Conservation (phyloP, 2,888 invertebrate species). For the Cryptosula pallasiana region DNA sequence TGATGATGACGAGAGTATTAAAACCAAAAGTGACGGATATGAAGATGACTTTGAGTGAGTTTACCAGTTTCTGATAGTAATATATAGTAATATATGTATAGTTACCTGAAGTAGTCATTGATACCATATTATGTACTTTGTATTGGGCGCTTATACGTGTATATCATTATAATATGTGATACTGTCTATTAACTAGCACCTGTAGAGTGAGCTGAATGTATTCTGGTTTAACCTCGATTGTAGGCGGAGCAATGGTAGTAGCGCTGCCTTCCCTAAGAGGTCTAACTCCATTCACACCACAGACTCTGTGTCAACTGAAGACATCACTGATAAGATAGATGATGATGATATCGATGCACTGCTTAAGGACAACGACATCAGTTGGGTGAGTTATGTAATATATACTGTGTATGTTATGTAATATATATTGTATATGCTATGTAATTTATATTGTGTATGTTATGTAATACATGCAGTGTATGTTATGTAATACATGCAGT, state of each 20-base stretch:
- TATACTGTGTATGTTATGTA: too few relatives aligned
- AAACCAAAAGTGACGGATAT: not conserved
- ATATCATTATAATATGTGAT: too few relatives aligned
- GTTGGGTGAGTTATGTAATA: not conserved
- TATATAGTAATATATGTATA: too few relatives aligned
- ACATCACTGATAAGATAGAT: conserved; percentile 6
- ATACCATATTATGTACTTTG: too few relatives aligned
- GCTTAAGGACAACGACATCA: not conserved
- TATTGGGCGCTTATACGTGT: too few relatives aligned
- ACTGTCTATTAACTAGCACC: too few relatives aligned
- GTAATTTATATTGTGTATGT: too few relatives aligned
- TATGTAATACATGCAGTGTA: too few relatives aligned
- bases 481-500: too few relatives aligned
- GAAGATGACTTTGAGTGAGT: conserved; percentile 24
- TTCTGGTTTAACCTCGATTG: not conserved
- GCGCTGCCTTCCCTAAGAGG: not conserved
- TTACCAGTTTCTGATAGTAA: too few relatives aligned
- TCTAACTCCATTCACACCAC: not conserved
- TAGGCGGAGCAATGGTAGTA: conserved; percentile 9
- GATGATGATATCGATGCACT: conserved; percentile 15
- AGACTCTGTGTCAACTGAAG: conserved; percentile 3
- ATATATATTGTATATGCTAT: too few relatives aligned
- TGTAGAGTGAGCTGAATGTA: not conserved
- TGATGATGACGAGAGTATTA: conserved; percentile 8
- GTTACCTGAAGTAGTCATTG: too few relatives aligned